Evolutionary conservation across 2,113 vertebrate genomes (phyloP), one percentile per base, ranked within the genome.

Genomic region (Numida meleagris): DNA sequence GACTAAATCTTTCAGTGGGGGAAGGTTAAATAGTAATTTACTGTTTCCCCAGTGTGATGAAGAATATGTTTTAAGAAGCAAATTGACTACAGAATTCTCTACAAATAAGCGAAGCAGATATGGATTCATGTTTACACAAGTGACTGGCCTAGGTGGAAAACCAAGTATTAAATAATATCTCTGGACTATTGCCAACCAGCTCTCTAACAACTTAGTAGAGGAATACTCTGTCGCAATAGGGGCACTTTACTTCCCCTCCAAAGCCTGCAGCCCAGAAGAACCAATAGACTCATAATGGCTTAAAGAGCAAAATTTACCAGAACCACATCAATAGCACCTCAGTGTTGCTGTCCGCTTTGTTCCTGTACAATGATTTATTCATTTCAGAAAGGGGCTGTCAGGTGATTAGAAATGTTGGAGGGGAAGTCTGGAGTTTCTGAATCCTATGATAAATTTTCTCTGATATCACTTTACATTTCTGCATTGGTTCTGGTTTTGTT

Each of bases 11-110:
- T 53, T 71, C 45, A 40, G 59, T 58, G 57, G 8, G n/a, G 25
- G 57, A 86, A 93, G 89, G 81, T 93, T 93, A 93, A 79, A 93
- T 88, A 82, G 92, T 82, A 95, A 95, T 67, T 75, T 1, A 0
- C 38, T 45, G 2, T 78, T 93, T 80, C 71, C 70, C 42, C 66
- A 82, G 1, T 57, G 51, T 7, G 75, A 86, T 20, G n/a, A 93
- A 67, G 33, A 74, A 91, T 36, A 10, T 71, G 9, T 77, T 94
- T 66, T 42, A 91, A 91, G 71, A 74, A 73, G 55, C 23, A 89
- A 80, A 74, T 33, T 70, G 46, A 36, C 55, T 70, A 34, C 29
- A 36, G 72, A 96, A 75, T 51, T 42, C 12, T 85, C 59, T 75
- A 62, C 59, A 75, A 78, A 66, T 73, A 75, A 86, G 9, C 24